These are phyloP conservation scores for Muscicapa striata DNA, from an alignment of 2,797 vertebrate species.

Conservation along the genomic window DNA sequence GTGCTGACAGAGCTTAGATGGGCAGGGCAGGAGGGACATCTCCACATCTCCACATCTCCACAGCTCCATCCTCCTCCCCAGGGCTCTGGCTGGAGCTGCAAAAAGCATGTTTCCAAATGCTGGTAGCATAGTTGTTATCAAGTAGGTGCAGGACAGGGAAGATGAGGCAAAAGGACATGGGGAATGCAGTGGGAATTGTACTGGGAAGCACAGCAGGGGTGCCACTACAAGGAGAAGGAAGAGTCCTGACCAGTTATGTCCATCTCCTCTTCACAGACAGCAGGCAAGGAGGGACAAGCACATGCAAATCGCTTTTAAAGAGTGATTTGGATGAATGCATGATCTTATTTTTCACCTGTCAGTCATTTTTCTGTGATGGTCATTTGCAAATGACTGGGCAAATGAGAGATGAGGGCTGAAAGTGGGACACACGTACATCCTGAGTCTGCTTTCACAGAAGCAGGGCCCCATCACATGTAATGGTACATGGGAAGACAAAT, in stretches of 20 bases:
- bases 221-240: not conserved
- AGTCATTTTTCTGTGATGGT: not conserved
- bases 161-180: not conserved
- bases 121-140: fast-evolving
- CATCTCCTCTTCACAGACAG: not conserved
- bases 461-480: no score
- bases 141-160: not conserved
- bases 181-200: not conserved
- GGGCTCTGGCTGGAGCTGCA: not conserved
- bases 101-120: fast-evolving
- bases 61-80: not conserved
- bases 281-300: not conserved
- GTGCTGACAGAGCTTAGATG: not conserved
- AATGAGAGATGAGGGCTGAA: not conserved
- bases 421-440: fast-evolving
- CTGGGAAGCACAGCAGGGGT: not conserved
- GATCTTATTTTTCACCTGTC: not conserved
- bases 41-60: not conserved
- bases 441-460: fast-evolving
- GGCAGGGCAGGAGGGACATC: not conserved
- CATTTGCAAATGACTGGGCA: not conserved
- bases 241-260: not conserved
- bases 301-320: not conserved
- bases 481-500: not conserved
- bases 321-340: not conserved